These are phyloP conservation scores for Tetanocera ferruginea DNA, from an alignment of 2,888 invertebrate genomes.

Conservation along the genomic window DNA sequence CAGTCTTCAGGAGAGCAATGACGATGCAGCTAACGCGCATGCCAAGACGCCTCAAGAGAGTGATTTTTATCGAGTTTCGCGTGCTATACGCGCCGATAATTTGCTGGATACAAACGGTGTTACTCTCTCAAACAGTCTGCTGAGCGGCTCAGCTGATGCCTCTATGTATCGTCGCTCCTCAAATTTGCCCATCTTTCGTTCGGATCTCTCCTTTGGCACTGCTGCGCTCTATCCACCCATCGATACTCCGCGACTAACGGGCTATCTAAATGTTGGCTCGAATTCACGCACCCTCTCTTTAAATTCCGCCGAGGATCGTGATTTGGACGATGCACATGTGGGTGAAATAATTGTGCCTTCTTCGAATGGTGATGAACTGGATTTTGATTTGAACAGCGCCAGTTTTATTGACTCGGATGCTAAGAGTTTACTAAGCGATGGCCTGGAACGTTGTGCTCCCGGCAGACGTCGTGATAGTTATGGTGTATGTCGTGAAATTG, in stretches of 20 bases:
- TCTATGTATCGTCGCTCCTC: constrained; percentile 18
- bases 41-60: constrained; percentile 3
- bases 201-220: constrained; percentile 54
- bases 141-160: constrained; percentile 17
- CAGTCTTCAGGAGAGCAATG: background rate
- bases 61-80: constrained; percentile 60
- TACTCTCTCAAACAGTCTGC: constrained; percentile 43
- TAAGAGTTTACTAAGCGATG: constrained; percentile 75
- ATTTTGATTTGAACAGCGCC: constrained; percentile 56
- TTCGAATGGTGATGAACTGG: constrained; percentile 53
- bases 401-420: constrained; percentile 49
- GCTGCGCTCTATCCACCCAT: constrained; percentile 60
- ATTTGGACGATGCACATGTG: constrained; percentile 56
- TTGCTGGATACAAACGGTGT: constrained; percentile 59
- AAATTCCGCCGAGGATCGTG: constrained; percentile 44
- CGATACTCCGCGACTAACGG: constrained; percentile 56
- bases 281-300: constrained; percentile 45
- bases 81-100: constrained; percentile 57
- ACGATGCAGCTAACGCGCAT: background rate
- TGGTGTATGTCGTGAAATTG: constrained; percentile 74
- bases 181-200: constrained; percentile 56
- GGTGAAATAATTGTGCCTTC: constrained; percentile 50
- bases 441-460: constrained; percentile 80
- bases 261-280: constrained; percentile 46
- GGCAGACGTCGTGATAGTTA: constrained; percentile 78